Evolutionary conservation across 2,888 invertebrate species (phyloP), one percentile per base, ranked within the genome.

Genomic region (Elysia crispata): DNA sequence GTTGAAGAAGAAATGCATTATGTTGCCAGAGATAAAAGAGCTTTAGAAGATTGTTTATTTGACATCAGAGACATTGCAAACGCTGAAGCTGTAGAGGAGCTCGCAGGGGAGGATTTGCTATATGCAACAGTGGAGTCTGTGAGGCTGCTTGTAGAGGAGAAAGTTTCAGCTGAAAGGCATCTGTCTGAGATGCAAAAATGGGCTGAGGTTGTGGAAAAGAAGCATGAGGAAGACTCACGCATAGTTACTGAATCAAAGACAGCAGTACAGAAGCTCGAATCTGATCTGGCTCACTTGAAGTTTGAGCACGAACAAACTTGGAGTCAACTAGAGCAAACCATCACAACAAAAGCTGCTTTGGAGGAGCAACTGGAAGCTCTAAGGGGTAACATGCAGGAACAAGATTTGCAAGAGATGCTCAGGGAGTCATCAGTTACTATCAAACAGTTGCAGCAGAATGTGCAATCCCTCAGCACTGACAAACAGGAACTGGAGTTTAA

Each of bases 1-100:
- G 57, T 73, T 23, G 77, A 76, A 50, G 83, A 83, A 72, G 82
- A 85, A 33, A 80, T 81, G 6, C 73, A 66, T 33, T 57, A 50
- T 33, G 50, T 79, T 18, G 49, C 70, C 13, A 50, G 79, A 11
- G 79, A 79, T 49, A 79, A 79, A n/a, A 41, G 69, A 50, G 75
- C 79, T 23, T 69, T 79, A 15, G 79, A 79, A 41, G 75, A 75
- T 41, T 79, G 79, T 28, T 25, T 79, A 18, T 79, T 79, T 75
- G 79, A 79, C 28, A 79, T 79, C n/a, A 75, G 62, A 20, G 79
- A 79, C 54, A 69, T 79, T 75, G 75, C 69, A 13, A 79, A 69
- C n/a, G 1, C 79, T 28, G 67, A 79, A 57, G 31, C 49, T 15
- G 75, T 76, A 20, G 79, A 79, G 25, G 75, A 79, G 62, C 69